These are phyloP conservation scores for Poecile atricapillus DNA, from an alignment of 2,113 vertebrate species.

Conservation along the genomic window DNA sequence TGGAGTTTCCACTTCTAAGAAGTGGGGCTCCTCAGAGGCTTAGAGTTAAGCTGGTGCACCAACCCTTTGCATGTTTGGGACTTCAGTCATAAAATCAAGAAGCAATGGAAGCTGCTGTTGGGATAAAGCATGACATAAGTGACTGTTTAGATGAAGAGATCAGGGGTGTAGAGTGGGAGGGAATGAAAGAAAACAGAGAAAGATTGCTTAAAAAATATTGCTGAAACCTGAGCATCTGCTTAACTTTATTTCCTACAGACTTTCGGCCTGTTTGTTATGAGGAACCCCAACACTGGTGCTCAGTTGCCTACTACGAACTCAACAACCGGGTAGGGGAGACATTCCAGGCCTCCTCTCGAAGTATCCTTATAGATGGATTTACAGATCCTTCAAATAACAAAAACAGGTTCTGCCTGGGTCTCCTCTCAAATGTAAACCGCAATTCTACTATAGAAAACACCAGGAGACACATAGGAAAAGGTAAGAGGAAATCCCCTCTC, in stretches of 20 bases:
- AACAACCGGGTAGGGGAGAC: constrained; percentile 96
- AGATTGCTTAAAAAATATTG: not conserved
- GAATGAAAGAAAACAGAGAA: not conserved
- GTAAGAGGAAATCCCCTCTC: constrained; percentile 63
- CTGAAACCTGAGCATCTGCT: not conserved
- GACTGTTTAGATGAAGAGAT: not conserved
- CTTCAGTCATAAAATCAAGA: constrained; percentile 2
- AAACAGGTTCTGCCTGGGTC: constrained; percentile 95
- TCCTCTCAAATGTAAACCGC: constrained; percentile 96
- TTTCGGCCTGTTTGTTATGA: constrained; percentile 96
- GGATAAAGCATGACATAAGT: not conserved
- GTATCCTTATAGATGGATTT: constrained; percentile 94
- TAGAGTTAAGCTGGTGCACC: not conserved
- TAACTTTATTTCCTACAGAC: constrained; percentile 71
- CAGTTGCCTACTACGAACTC: constrained; percentile 96
- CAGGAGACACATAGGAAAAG: constrained; percentile 96
- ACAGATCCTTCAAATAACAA: constrained; percentile 97
- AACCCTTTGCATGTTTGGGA: not conserved
- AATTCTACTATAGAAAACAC: constrained; percentile 99
- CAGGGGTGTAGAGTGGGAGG: not conserved
- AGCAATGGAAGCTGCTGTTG: not conserved
- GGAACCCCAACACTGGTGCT: constrained; percentile 96
- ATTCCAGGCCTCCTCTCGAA: constrained; percentile 92
- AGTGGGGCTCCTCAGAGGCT: not conserved
- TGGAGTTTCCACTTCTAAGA: not conserved